Percentiles rank a stretch among this genome's conserved stretches.
Evolutionary conservation across 1,140 invertebrate genomes (phyloP).

Genomic region (Physella acuta): DNA sequence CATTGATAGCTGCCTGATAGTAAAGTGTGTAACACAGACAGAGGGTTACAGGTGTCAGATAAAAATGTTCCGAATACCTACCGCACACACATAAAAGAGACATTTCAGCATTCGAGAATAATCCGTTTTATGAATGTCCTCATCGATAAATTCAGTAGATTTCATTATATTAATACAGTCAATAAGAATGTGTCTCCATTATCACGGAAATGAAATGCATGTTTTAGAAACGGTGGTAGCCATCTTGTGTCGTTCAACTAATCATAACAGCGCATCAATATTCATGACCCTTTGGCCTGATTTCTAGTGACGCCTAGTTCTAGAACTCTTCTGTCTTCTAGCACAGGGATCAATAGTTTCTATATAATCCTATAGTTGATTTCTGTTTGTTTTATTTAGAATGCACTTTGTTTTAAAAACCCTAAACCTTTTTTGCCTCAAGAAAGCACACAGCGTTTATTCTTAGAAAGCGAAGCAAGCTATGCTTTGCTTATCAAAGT

Average conservation of each 20-base stretch:
- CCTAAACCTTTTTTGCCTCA: too few relatives aligned
- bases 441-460: too few relatives aligned
- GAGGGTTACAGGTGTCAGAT: slow-evolving; percentile 13
- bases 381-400: too few relatives aligned
- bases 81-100: slow-evolving; percentile 34
- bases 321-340: slow-evolving; percentile 20
- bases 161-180: slow-evolving; percentile 24
- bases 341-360: slow-evolving; percentile 2
- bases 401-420: too few relatives aligned
- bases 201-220: slow-evolving; percentile 3
- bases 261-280: slow-evolving; percentile 32
- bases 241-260: slow-evolving; percentile 31
- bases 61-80: slow-evolving; percentile 19
- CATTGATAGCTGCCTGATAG: too few relatives aligned
- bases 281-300: slow-evolving; percentile 26
- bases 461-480: too few relatives aligned
- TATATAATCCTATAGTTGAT: too few relatives aligned
- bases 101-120: slow-evolving; percentile 27
- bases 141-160: not conserved
- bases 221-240: slow-evolving; percentile 22
- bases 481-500: too few relatives aligned
- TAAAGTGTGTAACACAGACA: slow-evolving; percentile 3
- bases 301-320: slow-evolving; percentile 8
- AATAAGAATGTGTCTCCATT: slow-evolving; percentile 14
- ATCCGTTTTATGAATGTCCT: slow-evolving; percentile 6